phyloP scores from a whole-genome alignment of 2,888 invertebrate genomes.

The Hermaeophaga mercurialis region DNA sequence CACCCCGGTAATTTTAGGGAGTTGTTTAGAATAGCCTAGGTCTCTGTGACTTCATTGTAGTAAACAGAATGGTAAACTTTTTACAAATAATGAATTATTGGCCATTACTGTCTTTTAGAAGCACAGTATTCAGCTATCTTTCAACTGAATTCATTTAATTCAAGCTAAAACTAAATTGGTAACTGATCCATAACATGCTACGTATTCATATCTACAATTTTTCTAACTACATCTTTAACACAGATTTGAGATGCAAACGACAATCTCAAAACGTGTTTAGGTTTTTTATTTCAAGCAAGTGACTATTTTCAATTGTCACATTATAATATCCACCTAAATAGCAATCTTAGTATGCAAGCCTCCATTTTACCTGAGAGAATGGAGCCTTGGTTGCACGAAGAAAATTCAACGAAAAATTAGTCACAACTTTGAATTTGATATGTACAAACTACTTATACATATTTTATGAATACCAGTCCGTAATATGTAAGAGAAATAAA shows the following conservation, averaged over 20 bases:
- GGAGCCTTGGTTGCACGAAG: constrained; percentile 79
- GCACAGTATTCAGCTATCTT: constrained; percentile 29
- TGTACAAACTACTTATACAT: too few species aligned
- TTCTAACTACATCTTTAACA: constrained; percentile 48
- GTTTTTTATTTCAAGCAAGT: constrained; percentile 41
- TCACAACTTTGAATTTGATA: constrained; percentile 21
- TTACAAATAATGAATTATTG: constrained; percentile 13
- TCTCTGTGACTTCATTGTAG: constrained; percentile 59
- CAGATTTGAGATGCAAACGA: constrained; percentile 46
- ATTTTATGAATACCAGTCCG: too few species aligned
- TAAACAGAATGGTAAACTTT: constrained; percentile 28
- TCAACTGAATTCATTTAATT: constrained; percentile 29
- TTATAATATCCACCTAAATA: constrained; percentile 43
- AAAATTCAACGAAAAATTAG: constrained; percentile 52
- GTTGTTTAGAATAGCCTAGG: constrained; percentile 39
- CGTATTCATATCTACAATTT: constrained; percentile 41
- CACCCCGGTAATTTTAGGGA: constrained; percentile 38
- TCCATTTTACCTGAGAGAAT: constrained; percentile 85
- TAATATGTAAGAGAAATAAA: too few species aligned
- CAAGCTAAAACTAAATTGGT: constrained; percentile 50
- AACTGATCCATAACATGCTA: constrained; percentile 52
- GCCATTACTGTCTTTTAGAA: constrained; percentile 28
- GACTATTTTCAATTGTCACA: constrained; percentile 37
- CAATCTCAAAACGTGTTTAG: constrained; percentile 41
- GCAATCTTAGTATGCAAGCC: constrained; percentile 62